Base-by-base conservation (phyloP, 2,888 invertebrate species). In the Prenolepis imparis region DNA sequence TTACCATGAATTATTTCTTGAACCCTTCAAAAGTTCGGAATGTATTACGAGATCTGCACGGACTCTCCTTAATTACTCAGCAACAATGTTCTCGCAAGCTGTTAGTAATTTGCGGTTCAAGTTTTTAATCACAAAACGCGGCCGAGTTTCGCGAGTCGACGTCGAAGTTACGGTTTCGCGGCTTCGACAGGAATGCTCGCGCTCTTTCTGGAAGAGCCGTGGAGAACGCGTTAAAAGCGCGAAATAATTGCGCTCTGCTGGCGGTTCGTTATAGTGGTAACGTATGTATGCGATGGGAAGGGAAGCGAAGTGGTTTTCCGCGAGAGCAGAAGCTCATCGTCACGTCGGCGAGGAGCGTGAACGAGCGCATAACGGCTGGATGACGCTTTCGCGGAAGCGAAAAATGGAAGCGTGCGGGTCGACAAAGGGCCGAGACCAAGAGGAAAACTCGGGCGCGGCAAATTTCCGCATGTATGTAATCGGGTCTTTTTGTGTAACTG, bases 331-430 rank as follows among this genome's bases (percentile, higher is more conserved):
- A 57, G 77, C 59, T 44, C 59, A 44, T 80, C 59, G 78, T 52
- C 78, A 44, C 78, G 78, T 32, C 68, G 70, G 44, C 70, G 78
- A 70, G 70, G 36, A 80, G 59, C 78, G 78, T 44, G 78, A 70
- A 70, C 24, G 78, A 80, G 36, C 78, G 59, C 36, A 59, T 70
- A 70, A 70, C 78, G 78, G 70, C 78, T 80, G 78, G 78, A 70
- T 78, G 78, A 59, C 70, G 70, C 32, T 59, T 24, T 44, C 78
- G 78, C 78, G 78, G 57, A 64, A 67, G 67, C 28, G 77, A 80
- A 80, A 80, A 80, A 80, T 80, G 59, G 21, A 68, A 59, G 15
- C 67, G 44, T 57, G 57, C 59, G 70, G 78, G 32, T 59, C 70
- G 59, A 80, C 78, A 80, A 80, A 80, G 70, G 59, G 32, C 59